Evolutionary conservation across 2,797 vertebrate species (phyloP), one percentile per base, ranked within the genome.

Genomic region (Tarsius wallacei): DNA sequence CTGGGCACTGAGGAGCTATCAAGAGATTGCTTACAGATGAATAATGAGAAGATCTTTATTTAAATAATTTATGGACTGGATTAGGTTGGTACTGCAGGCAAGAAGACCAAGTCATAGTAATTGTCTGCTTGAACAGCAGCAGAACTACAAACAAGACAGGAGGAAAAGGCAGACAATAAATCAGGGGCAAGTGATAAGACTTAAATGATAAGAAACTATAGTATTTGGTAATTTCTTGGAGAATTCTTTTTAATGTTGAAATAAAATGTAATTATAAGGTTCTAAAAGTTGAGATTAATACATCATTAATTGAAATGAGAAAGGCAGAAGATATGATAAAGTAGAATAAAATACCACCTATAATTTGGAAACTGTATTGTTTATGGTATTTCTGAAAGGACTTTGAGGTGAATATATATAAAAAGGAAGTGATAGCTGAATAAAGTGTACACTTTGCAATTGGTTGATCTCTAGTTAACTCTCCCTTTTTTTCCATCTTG

Each of bases 31-130:
- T 74, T 55, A 26, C 13, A 70, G 68, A 33, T 81, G 17, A 85
- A 90, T 68, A 47, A 94, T 80, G 85, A 57, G 51, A 88, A 83
- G 42, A 51, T 74, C 13, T 80, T 84, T 68, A 91, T 70, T 83
- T 88, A 71, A 80, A 42, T 73, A 66, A 76, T 31, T 59, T 66
- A 47, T 74, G 42, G 19, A 47, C 80, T 90, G 36, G 22, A 71
- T 14, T 61, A n/a, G 28, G 9, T 66, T 81, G 51, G 93, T 68
- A 31, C 2, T 36, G 3, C 3, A 55, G 53, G 49, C 36, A 88
- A n/a, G 36, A 89, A 91, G 96, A 59, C n/a, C 22, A 59, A 57
- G 42, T 53, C n/a, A 89, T 47, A 85, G n/a, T 31, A 22, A 33
- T 90, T 76, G n/a, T 26, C 42, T 93, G 2, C 77, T 31, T 64